Base-by-base conservation (phyloP, 2,113 vertebrate genomes). In the Nycticebus coucang region DNA sequence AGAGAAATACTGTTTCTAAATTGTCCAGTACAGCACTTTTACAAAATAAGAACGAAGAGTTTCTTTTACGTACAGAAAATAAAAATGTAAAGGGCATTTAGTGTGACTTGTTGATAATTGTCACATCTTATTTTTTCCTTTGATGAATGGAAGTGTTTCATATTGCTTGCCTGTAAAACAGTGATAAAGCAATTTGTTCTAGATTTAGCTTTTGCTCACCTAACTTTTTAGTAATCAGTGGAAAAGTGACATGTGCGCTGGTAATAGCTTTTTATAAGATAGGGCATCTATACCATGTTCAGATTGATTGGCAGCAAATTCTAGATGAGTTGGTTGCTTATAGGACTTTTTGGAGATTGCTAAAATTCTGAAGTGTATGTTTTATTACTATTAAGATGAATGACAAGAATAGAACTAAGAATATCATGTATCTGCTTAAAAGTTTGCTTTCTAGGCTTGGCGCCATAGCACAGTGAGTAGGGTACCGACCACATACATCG, bases 21-120 rank as follows among this genome's bases (percentile, higher is more conserved):
- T 97, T 97, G 95, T 89, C 92, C 77, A 71, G 94, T 96, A 86
- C 41, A 97, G 92, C 97, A 96, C 83, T 97, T 98, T 96, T 80
- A 59, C 75, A 96, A 97, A 97, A 87, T 87, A 82, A 86, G 95
- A 95, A 84, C 0, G 7, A 93, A 87, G 69, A 90, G 78, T 93
- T 94, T 95, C 55, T 95, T 97, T 97, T 96, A 96, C 92, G 33
- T 94, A 93, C 37, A 74, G 93, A 92, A 96, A 96, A 94, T 84
- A 71, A 95, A 94, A 95, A 91, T 62, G 18, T 91, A 95, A 97
- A 95, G 66, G 35, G 50, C 60, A 88, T 94, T 95, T 96, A 66
- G 59, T 37, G 78, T 91, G 30, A 72, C 59, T 95, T 93, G 11
- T 69, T 94, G 72, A 90, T 96, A 96, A 94, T 95, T 93, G 88